Evolutionary conservation across 2,113 vertebrate species (phyloP).

Genomic region (Stomatorhinus ivindoensis): DNA sequence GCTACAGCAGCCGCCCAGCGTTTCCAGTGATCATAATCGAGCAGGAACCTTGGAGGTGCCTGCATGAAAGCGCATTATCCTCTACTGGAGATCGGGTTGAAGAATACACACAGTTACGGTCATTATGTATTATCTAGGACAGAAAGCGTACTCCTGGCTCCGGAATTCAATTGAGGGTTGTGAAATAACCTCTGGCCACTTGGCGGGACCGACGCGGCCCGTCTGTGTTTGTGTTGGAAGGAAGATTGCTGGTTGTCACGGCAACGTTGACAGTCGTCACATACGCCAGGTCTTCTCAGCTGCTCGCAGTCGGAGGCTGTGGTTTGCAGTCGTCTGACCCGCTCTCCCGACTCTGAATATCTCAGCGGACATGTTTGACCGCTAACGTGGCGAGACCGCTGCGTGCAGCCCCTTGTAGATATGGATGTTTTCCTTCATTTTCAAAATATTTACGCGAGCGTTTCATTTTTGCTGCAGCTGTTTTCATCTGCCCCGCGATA

Average conservation of each 20-base stretch:
- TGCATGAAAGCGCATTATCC: not conserved
- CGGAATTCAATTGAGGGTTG: constrained; percentile 11
- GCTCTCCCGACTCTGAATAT: not conserved
- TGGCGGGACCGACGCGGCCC: not conserved
- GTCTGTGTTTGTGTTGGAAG: constrained; percentile 14
- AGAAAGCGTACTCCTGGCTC: not conserved
- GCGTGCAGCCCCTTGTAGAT: not conserved
- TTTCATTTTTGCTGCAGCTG: not conserved
- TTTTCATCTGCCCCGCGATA: not conserved
- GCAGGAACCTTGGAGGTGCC: not conserved
- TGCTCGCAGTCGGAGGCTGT: not conserved
- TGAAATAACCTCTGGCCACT: constrained; percentile 3
- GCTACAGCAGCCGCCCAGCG: not conserved
- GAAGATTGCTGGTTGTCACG: not conserved
- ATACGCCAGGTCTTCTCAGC: not conserved
- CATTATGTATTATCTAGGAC: constrained; percentile 4
- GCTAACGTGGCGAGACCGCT: not conserved
- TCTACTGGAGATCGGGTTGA: not conserved
- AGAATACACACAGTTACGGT: constrained; percentile 9
- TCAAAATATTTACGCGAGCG: constrained; percentile 1
- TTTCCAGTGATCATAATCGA: not conserved
- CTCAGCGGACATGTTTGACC: not conserved
- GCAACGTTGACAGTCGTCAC: constrained; percentile 3
- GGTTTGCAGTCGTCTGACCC: not conserved
- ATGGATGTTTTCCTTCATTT: constrained; percentile 4